phyloP scores from a whole-genome alignment of 2,888 invertebrate genomes.

The Epirrhoe alternata region DNA sequence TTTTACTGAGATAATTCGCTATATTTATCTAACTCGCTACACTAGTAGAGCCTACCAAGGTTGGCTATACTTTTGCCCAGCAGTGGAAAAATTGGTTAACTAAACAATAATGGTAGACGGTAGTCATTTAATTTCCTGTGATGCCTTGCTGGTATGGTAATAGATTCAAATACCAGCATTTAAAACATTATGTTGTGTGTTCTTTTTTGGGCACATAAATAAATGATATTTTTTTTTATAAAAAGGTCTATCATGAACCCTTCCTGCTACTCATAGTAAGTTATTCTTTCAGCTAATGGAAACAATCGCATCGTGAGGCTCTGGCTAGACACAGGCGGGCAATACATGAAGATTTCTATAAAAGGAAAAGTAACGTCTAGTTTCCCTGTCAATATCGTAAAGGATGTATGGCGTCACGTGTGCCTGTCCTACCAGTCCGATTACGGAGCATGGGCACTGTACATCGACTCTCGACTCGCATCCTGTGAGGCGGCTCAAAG shows the following conservation, averaged over 20 bases:
- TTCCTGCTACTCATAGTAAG: background rate
- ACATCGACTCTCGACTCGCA: constrained; percentile 84
- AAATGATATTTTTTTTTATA: background rate
- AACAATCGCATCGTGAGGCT: constrained; percentile 79
- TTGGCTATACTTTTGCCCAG: too few relatives aligned
- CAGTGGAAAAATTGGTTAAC: too few relatives aligned
- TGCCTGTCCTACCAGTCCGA: constrained; percentile 88
- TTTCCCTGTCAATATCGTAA: constrained; percentile 69
- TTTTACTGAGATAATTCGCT: too few relatives aligned
- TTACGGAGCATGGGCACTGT: constrained; percentile 86
- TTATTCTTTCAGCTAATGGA: constrained; percentile 75
- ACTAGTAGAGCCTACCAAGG: too few relatives aligned
- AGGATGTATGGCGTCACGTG: constrained; percentile 86
- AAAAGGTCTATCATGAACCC: background rate
- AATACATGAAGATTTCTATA: constrained; percentile 83
- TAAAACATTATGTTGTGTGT: background rate
- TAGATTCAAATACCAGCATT: background rate
- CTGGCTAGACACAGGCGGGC: constrained; percentile 86
- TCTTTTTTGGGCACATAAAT: background rate
- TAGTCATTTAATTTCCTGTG: too few relatives aligned
- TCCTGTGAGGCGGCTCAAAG: constrained; percentile 66
- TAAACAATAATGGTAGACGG: too few relatives aligned
- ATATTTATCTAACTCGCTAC: too few relatives aligned
- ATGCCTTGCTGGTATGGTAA: too few relatives aligned
- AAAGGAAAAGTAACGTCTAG: constrained; percentile 78